These are phyloP conservation scores for Melipona beecheii DNA, from an alignment of 2,888 invertebrate genomes.

Conservation along the genomic window DNA sequence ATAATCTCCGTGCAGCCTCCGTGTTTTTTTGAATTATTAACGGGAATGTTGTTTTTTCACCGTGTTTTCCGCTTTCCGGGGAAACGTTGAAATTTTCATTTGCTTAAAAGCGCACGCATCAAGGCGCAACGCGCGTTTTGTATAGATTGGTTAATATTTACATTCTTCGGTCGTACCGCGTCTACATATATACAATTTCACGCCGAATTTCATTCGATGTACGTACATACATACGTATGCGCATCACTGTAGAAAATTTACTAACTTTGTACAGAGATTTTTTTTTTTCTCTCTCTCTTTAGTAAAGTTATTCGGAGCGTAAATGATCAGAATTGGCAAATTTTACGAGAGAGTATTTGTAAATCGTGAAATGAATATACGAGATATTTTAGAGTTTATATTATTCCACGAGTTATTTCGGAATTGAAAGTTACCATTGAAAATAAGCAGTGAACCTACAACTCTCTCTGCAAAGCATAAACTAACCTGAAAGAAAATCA, in stretches of 20 bases:
- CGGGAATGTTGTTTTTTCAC: not conserved
- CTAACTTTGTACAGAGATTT: not conserved
- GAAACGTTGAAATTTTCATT: not conserved
- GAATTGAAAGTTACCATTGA: no score
- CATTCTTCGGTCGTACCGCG: not conserved
- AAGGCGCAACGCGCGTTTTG: no score
- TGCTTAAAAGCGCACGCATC: not conserved
- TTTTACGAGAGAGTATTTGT: not conserved
- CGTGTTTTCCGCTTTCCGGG: not conserved
- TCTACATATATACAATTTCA: not conserved
- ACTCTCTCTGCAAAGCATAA: not conserved
- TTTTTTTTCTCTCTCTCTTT: not conserved
- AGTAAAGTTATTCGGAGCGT: not conserved
- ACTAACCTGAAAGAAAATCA: not conserved
- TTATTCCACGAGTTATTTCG: not conserved
- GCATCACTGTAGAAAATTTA: not conserved
- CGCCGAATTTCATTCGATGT: not conserved
- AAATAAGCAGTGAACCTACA: not conserved
- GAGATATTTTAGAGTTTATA: no score
- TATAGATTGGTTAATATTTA: not conserved
- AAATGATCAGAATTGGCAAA: not conserved
- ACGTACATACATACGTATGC: not conserved
- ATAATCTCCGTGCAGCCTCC: not conserved
- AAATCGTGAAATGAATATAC: not conserved
- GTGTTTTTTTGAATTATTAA: not conserved